These are phyloP conservation scores for Kryptopterus vitreolus DNA, from an alignment of 2,797 vertebrate genomes.

Conservation along the genomic window DNA sequence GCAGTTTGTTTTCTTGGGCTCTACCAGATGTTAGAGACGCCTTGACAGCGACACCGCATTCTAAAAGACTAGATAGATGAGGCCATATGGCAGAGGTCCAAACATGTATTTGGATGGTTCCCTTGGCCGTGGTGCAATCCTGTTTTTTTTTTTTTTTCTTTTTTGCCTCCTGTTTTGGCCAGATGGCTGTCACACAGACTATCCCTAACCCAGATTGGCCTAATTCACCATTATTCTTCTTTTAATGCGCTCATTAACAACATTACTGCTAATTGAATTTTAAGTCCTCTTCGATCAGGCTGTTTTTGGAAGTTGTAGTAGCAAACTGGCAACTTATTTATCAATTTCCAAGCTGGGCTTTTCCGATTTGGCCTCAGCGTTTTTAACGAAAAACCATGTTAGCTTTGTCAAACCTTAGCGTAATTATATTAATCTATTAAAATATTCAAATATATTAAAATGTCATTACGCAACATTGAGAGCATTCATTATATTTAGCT, in stretches of 20 bases:
- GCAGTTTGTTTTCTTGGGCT: constrained; percentile 18
- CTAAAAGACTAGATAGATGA: constrained; percentile 51
- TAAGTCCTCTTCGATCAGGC: constrained; percentile 64
- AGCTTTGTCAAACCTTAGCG: not conserved
- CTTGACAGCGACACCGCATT: constrained; percentile 41
- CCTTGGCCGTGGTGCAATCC: constrained; percentile 43
- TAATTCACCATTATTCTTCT: constrained; percentile 76
- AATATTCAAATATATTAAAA: not conserved
- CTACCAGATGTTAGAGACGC: constrained; percentile 41
- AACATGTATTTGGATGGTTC: constrained; percentile 47
- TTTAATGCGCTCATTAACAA: constrained; percentile 79
- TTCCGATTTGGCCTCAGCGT: too few species aligned
- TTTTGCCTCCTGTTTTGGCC: constrained; percentile 61
- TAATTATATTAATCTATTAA: too few species aligned
- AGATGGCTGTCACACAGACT: constrained; percentile 78
- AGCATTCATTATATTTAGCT: not conserved
- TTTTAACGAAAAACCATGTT: not conserved
- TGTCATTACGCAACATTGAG: not conserved
- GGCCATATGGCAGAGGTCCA: constrained; percentile 53
- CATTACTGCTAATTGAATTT: constrained; percentile 74
- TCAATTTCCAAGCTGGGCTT: not conserved
- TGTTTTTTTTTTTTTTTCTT: constrained; percentile 30
- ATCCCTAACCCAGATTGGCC: constrained; percentile 67
- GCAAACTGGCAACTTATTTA: constrained; percentile 51
- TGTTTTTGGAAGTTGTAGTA: constrained; percentile 63